Evolutionary conservation across 1,140 invertebrate genomes (phyloP).

Genomic region (Xylocopa sonorina): DNA sequence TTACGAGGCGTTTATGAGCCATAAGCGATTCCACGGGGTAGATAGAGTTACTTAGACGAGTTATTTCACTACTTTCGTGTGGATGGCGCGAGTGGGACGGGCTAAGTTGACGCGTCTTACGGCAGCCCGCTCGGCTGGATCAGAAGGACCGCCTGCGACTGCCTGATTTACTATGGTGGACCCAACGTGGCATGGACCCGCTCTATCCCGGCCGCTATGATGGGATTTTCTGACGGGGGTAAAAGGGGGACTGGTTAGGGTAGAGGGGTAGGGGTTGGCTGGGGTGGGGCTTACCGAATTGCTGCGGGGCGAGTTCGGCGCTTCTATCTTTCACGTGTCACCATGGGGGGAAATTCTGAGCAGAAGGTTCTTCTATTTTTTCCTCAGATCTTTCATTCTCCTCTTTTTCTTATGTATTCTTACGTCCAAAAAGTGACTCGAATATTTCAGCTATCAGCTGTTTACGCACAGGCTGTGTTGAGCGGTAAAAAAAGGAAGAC

Average conservation of each 20-base stretch:
- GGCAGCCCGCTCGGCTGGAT: conserved; percentile 74
- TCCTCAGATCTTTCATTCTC: not conserved
- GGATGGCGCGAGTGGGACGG: conserved; percentile 55
- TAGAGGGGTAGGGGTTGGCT: conserved; percentile 67
- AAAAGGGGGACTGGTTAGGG: conserved; percentile 73
- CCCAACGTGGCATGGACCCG: conserved; percentile 63
- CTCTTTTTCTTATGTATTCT: not conserved
- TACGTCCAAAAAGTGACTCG: not conserved
- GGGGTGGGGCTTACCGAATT: conserved; percentile 75
- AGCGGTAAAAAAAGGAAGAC: too few relatives aligned
- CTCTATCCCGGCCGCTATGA: conserved; percentile 64
- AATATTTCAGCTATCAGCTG: too few relatives aligned
- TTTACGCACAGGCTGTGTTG: too few relatives aligned
- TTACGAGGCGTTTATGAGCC: conserved; percentile 81
- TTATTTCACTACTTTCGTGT: conserved; percentile 76
- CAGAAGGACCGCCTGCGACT: conserved; percentile 81
- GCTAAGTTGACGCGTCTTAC: conserved; percentile 64
- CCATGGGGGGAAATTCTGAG: not conserved
- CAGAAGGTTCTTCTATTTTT: not conserved
- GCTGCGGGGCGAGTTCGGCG: conserved; percentile 31
- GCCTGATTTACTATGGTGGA: conserved; percentile 81
- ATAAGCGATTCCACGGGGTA: conserved; percentile 77
- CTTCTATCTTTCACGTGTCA: conserved; percentile 38
- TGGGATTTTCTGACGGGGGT: conserved; percentile 72
- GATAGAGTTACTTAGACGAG: conserved; percentile 77